Base-by-base conservation (phyloP, 2,888 invertebrate species). In the Tachina lurida region DNA sequence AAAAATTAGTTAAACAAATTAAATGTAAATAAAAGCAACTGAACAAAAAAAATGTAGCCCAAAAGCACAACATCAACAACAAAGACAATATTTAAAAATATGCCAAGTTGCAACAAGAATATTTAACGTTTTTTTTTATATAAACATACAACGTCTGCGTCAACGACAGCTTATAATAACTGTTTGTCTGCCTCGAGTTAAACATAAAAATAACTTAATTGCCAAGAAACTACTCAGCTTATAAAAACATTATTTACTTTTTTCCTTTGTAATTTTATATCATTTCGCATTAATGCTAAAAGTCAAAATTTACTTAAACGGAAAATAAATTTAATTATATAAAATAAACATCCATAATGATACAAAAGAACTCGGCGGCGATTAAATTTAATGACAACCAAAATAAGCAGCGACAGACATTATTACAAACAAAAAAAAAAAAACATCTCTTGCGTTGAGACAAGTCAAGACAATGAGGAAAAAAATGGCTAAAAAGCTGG, bases 1-100 rank as follows among this genome's bases (percentile, higher is more conserved):
- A 86, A 83, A 83, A 86, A 86, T 86, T 86, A 79, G 86, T 86
- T 86, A 83, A 86, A 86, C 86, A 86, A 83, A 86, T 86, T 86
- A 86, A 86, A 86, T 86, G 71, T 73, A 82, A 86, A 82, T 67
- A 71, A 70, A 70, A 79, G 12, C 39, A 56, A 76, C 58, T 47
- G 17, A n/a, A 67, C 12, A 47, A 49, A 19, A n/a, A 70, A 75
- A 70, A 73, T 62, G 47, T 39, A 39, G 39, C 12, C 63, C 3
- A 13, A 67, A 75, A 47, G 43, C 15, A 62, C 9, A 70, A 56
- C 22, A 74, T 43, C 31, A 63, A 63, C 45, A 58, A 2, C 65
- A 63, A 49, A 13, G 39, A 39, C 47, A 54, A 63, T 13, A 74
- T 43, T 58, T 47, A 47, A 74, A 62, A 39, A 71, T 43, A 67